Evolutionary conservation across 2,113 vertebrate species (phyloP), one percentile per base, ranked within the genome.

Genomic region (Tricholaema leucomelas): DNA sequence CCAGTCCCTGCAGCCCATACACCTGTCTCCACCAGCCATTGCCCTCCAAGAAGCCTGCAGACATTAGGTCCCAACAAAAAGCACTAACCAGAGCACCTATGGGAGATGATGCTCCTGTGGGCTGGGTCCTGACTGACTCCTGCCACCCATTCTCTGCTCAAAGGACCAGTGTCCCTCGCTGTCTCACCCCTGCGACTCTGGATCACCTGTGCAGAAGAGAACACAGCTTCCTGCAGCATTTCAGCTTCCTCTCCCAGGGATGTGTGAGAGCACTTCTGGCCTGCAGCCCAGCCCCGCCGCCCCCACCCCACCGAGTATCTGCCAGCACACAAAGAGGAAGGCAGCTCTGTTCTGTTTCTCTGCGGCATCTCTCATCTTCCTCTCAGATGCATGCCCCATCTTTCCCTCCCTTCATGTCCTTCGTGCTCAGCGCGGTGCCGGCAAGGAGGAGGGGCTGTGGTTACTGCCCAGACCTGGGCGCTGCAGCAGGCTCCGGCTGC

Each of bases 351-450:
- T 71, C 48, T 86, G 54, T 63, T 90, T 79, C 74, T 70, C 50
- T 14, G 66, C 11, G 0, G 50, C 81, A 79, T 28, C 63, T 65
- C 74, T 75, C 74, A 48, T 46, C 70, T 76, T 63, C 25, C 64
- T 33, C 64, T 90, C 54, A 65, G 91, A 84, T 18, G 8, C 69
- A 48, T 2, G 55, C 35, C 58, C 65, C 54, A 56, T 91, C 86
- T 65, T 87, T 58, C 81, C 50, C n/a, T 84, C 8, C 4, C 67
- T 81, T 87, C 78, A 54, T 38, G 74, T 88, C 74, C 74, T 46
- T 48, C 8, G 0, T 20, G 61, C 59, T 79, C 74, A 76, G 67
- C 0, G 0, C 23, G 4, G 21, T 2, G 5, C 31, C 1, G 6
- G 10, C 0, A 0, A 16, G 76, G 25, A 92, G 46, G 80, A 81